Evolutionary conservation across 1,140 invertebrate genomes (phyloP), one percentile per base, ranked within the genome.

Genomic region (Magallana ariakensis): DNA sequence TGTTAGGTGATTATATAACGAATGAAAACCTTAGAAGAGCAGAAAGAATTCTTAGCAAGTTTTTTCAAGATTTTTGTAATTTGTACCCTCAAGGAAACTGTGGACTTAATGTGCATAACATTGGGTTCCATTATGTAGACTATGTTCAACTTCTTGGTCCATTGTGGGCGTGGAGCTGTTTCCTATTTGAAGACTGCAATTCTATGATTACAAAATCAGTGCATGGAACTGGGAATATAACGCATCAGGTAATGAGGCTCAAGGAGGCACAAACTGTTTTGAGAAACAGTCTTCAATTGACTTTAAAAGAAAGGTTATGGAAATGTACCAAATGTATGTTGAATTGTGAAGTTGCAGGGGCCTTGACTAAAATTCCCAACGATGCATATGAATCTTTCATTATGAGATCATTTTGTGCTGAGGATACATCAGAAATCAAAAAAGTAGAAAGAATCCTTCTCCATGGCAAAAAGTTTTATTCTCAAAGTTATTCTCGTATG

Each of bases 191-290:
- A 55, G 60, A 81, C 22, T 82, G 33, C 81, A 87, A 87, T 83
- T 81, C 80, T n/a, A 60, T 83, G 15, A 83, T 87, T 19, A 46
- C 57, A 22, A 87, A 87, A 66, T 53, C 33, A n/a, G 60, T 87
- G 15, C 85, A 87, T 83, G 82, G 86, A 22, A 87, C 83, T 53
- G 66, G 83, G 19, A 87, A 87, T 87, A 66, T 87, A 26, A 62
- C 66, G 33, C 66, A 75, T 75, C 66, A 75, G 22, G 15, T 75
- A 19, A 75, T 75, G 66, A 33, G 22, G 22, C 19, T 75, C 15
- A 75, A 26, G 9, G 66, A 75, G 22, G 66, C 66, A 26, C 66
- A 75, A 75, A 75, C 66, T 26, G 13, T 33, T 26, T 22, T 75
- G 66, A 19, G 66, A 26, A 33, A 75, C 22, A 75, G 10, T 75